Evolutionary conservation across 2,797 vertebrate species (phyloP), one percentile per base, ranked within the genome.

Genomic region (Lutjanus campechanus): DNA sequence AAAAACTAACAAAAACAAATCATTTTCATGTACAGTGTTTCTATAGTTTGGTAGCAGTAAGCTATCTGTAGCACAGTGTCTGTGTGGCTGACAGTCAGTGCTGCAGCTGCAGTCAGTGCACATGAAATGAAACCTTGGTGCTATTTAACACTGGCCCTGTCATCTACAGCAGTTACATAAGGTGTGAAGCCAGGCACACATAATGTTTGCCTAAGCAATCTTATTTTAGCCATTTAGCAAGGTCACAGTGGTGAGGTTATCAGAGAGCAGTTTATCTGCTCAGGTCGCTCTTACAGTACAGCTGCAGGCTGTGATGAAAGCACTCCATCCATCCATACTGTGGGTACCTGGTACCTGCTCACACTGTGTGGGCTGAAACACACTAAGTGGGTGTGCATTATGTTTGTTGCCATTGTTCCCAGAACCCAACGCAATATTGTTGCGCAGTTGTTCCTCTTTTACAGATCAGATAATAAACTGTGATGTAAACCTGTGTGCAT

Each of bases 191-290:
- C 51, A 62, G 61, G 59, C 73, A 56, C 78, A 67, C 58, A 22
- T 58, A 51, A 56, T 90, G 79, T 92, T 92, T 92, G 82, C 56
- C 72, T 74, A 79, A 85, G 88, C 84, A 86, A 89, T 90, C 76
- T 81, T 43, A 73, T 74, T 78, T 76, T 74, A 76, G 73, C 54
- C 73, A 40, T 88, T 86, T 64, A 85, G 60, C 89, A 92, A 93
- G 87, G 86, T 80, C 79, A 83, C 43, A 51, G 56, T n/a, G 0
- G 36, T 20, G 9, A 67, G 58, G 85, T 88, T 91, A 91, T 93
- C 85, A 76, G 60, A 66, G 54, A 10, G 36, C 46, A 73, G 65
- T 67, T 46, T 79, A 84, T 72, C 47, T 74, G 69, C 66, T 82
- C 63, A 73, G 22, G 58, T 63, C 15, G 40, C 15, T 29, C 58